A percentile compares a stretch with the other conserved stretches of the same genome.
phyloP scores from a whole-genome alignment of 2,888 invertebrate species.

The Pomacea canaliculata region DNA sequence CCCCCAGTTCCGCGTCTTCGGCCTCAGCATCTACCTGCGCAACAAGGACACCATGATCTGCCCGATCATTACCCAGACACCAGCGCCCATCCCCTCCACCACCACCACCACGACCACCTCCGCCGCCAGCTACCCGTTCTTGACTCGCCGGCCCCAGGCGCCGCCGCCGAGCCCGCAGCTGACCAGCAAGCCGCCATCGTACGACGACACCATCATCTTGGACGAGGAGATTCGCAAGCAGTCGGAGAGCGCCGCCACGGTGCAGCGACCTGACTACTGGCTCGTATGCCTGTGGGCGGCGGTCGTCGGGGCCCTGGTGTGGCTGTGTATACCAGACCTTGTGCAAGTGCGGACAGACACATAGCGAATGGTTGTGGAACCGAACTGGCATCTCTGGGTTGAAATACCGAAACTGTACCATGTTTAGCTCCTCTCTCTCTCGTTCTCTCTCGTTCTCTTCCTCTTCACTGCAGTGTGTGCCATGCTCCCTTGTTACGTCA shows the following conservation, averaged over 20 bases:
- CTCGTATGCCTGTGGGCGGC: constrained; percentile 1
- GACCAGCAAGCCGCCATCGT: constrained; percentile 24
- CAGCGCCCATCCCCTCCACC: constrained; percentile 1
- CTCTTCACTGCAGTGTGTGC: too few species aligned
- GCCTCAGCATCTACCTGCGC: constrained; percentile 58
- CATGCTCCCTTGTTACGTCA: too few species aligned
- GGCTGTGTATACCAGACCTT: constrained; percentile 1
- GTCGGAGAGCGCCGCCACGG: neutral
- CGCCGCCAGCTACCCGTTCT: neutral
- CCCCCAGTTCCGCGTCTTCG: constrained; percentile 55
- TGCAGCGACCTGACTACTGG: neutral
- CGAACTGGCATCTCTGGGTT: neutral
- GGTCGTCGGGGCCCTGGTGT: neutral
- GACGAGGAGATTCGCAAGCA: constrained; percentile 33
- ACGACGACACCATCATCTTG: constrained; percentile 30
- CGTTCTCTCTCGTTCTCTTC: too few species aligned
- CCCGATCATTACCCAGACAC: constrained; percentile 23
- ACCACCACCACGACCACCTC: constrained; percentile 3
- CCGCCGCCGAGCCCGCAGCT: constrained; percentile 14
- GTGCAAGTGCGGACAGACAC: neutral
- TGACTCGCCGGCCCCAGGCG: constrained; percentile 17
- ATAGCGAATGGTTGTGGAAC: neutral
- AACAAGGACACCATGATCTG: constrained; percentile 44
- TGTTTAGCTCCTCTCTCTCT: too few species aligned
- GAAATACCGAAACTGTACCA: neutral